phyloP scores from a whole-genome alignment of 2,797 vertebrate genomes.

The Triplophysa yarkandensis region DNA sequence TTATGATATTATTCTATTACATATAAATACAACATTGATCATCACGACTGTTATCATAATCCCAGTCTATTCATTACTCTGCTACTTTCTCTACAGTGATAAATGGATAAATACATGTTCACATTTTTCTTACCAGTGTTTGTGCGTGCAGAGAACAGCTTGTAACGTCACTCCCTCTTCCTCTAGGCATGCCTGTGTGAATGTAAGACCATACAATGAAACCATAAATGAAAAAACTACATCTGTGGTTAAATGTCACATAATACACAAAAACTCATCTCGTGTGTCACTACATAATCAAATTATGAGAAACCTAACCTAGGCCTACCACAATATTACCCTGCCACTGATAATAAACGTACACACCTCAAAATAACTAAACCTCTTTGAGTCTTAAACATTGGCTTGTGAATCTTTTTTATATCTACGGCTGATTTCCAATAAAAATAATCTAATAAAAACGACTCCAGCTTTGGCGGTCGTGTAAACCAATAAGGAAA shows the following conservation, averaged over 20 bases:
- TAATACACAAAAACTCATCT: too few relatives aligned
- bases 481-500: constrained; percentile 18
- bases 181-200: constrained; percentile 81
- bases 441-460: constrained; percentile 1
- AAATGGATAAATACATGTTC: not conserved
- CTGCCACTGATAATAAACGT: not conserved
- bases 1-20: too few relatives aligned
- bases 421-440: not conserved
- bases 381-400: not conserved
- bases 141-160: constrained; percentile 96
- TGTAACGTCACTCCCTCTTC: constrained; percentile 86
- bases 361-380: not conserved
- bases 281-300: not conserved
- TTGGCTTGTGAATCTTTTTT: not conserved
- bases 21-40: too few relatives aligned
- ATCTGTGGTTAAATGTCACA: not conserved
- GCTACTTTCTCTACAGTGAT: not conserved
- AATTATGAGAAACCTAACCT: not conserved
- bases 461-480: not conserved
- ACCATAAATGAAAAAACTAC: too few relatives aligned
- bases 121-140: constrained; percentile 87
- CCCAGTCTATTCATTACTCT: not conserved
- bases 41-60: too few relatives aligned
- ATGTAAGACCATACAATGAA: constrained; percentile 23
- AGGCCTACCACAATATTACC: not conserved